Evolutionary conservation across 1,140 invertebrate genomes (phyloP).

Genomic region (Homarus americanus): DNA sequence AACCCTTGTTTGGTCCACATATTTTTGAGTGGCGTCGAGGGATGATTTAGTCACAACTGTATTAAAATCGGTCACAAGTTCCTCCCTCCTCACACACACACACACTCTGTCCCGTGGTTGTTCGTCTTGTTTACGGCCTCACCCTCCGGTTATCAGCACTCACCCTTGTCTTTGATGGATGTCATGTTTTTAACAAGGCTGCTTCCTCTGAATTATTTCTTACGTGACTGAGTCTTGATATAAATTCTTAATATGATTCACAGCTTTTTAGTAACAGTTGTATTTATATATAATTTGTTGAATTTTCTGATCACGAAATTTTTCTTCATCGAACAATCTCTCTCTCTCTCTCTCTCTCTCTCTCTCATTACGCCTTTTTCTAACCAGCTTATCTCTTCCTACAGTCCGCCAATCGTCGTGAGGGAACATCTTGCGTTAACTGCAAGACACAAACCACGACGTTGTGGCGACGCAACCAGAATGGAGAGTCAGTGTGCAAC

Average conservation of each 20-base stretch:
- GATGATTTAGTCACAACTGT: background rate
- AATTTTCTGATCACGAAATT: background rate
- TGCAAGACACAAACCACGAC: conserved; percentile 98
- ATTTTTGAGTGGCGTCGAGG: background rate
- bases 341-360: conserved; percentile 9
- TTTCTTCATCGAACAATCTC: too few species aligned
- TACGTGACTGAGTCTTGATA: too few species aligned
- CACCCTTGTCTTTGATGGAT: too few species aligned
- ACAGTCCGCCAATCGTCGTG: conserved; percentile 93
- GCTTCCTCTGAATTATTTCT: too few species aligned
- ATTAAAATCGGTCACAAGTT: background rate
- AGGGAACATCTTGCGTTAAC: conserved; percentile 95
- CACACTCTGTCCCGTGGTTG: too few species aligned
- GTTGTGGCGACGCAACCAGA: conserved; percentile 96
- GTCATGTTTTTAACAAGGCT: too few species aligned
- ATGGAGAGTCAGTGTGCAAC: conserved; percentile 79
- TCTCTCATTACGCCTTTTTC: background rate
- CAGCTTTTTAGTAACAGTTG: too few species aligned
- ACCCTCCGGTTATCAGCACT: too few species aligned
- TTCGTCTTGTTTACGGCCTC: too few species aligned
- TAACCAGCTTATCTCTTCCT: conserved; percentile 46
- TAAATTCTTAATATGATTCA: too few species aligned
- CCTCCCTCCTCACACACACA: too few species aligned
- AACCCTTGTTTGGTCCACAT: background rate
- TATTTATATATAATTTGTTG: background rate